Evolutionary conservation across 2,113 vertebrate species (phyloP), one percentile per base, ranked within the genome.

Genomic region (Geococcyx californianus): DNA sequence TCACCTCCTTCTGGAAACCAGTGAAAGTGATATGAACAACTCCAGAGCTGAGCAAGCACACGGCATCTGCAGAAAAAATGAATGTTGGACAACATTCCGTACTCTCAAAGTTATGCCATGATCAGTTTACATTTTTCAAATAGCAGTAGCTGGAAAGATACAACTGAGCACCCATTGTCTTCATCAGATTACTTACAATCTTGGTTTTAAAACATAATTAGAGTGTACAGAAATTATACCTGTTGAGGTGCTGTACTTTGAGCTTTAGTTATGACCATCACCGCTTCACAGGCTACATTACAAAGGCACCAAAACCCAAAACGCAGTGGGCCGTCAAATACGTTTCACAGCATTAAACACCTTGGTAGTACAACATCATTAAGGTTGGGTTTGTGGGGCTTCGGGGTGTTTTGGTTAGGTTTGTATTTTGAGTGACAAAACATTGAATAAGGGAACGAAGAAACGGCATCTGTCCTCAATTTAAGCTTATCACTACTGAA

Each of bases 1-100:
- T 95, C 96, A 98, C 99, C 99, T 99, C 98, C 89, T 99, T 99
- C 95, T 99, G 99, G 98, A 99, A 98, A 33, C 99, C 98, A 45
- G 98, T 98, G 94, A 99, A 99, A 87, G 99, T 99, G 88, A 99
- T 52, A 89, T 99, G 99, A 95, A 99, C 96, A 70, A 99, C 95
- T 97, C 99, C 99, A 33, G 98, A 98, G 95, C 93, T 98, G 88
- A 99, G 97, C 94, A 99, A 98, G 94, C 99, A 99, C 24, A 98
- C 98, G 45, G 98, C 98, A 98, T 99, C 99, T 99, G 95, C 54
- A 97, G 97, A 58, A 67, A 83, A 19, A 92, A 89, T 42, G 52
- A 89, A 90, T 0, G 0, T 29, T 33, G 63, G 31, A 75, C 52
- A 93, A 3, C 26, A 9, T 60, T 38, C n/a, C 40, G 13, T 10